phyloP scores from a whole-genome alignment of 2,797 vertebrate genomes.

The Triplophysa yarkandensis region DNA sequence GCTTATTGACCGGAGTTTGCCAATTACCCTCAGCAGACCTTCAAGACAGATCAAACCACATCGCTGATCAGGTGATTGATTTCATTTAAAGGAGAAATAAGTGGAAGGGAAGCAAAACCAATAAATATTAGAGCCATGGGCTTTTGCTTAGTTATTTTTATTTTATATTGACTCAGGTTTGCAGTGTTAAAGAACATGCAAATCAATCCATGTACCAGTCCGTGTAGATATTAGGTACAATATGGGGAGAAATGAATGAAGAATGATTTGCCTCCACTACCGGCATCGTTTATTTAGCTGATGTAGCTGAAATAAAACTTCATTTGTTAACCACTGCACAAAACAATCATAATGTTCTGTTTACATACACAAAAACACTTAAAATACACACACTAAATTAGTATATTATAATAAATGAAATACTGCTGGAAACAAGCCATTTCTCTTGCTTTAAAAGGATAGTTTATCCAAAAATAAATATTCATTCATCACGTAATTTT shows the following conservation, averaged over 20 bases:
- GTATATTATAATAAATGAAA: too few species aligned
- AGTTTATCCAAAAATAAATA: too few species aligned
- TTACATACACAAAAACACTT: not conserved
- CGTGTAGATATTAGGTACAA: not conserved
- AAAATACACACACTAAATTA: too few species aligned
- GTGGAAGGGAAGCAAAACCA: slow-evolving; percentile 6
- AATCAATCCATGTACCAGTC: not conserved
- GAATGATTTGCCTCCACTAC: not conserved
- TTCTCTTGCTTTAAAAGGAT: too few species aligned
- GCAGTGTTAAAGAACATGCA: not conserved
- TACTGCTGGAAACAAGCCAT: too few species aligned
- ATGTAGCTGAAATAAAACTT: not conserved
- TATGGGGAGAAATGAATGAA: not conserved
- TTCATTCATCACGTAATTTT: too few species aligned
- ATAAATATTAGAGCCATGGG: not conserved
- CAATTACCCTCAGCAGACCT: slow-evolving; percentile 42
- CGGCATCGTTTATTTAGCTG: not conserved
- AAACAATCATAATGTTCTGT: not conserved
- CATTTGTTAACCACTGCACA: not conserved
- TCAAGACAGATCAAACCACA: slow-evolving; percentile 27
- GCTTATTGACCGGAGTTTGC: slow-evolving; percentile 42
- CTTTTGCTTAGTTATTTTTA: not conserved
- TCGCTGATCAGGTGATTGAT: slow-evolving; percentile 26
- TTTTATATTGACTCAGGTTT: not conserved
- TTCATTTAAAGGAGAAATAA: slow-evolving; percentile 38